Evolutionary conservation across 2,113 vertebrate genomes (phyloP), one percentile per base, ranked within the genome.

Genomic region (Pungitius pungitius): DNA sequence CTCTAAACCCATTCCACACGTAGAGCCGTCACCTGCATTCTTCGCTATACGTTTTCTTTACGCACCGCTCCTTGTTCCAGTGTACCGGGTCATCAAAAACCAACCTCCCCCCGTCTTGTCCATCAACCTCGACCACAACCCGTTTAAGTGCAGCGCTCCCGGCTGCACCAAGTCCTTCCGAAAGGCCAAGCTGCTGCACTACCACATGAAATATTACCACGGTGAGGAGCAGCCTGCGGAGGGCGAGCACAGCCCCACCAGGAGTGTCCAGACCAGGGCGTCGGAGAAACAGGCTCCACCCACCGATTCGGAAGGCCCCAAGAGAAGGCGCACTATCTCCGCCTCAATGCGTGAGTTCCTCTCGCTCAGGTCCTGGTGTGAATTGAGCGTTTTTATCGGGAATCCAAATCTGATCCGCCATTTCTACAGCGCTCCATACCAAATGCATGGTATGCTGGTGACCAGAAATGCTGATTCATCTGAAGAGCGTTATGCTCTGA

Each of bases 141-240:
- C 96, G 12, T 99, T 98, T 91, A 96, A 96, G 91, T 99, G 97
- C 93, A 96, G 95, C 59, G 92, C 96, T 82, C 92, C 95, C 43
- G 96, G 97, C 88, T 99, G 97, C 91, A 92, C 93, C 56, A 99
- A 99, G 92, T 96, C 94, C 79, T 99, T 98, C 90, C 96, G 97
- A 81, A 99, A 98, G 92, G 96, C 96, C 73, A 99, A 98, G 90
- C 89, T 99, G 69, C 89, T 98, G 86, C 95, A 99, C 92, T 99
- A 98, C 93, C 97, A 99, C 74, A 97, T 98, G 96, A 99, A 99
- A 86, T 99, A 98, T 89, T 99, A 98, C 88, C 97, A 99, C 39
- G 96, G 96, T 6, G 95, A 97, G 84, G 96, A 97, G 63, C 95
- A 95, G 75, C 92, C 91, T 42, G 85, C 86, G 59, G 96, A 96